phyloP scores from a whole-genome alignment of 1,140 invertebrate genomes.

The Anastrepha ludens region DNA sequence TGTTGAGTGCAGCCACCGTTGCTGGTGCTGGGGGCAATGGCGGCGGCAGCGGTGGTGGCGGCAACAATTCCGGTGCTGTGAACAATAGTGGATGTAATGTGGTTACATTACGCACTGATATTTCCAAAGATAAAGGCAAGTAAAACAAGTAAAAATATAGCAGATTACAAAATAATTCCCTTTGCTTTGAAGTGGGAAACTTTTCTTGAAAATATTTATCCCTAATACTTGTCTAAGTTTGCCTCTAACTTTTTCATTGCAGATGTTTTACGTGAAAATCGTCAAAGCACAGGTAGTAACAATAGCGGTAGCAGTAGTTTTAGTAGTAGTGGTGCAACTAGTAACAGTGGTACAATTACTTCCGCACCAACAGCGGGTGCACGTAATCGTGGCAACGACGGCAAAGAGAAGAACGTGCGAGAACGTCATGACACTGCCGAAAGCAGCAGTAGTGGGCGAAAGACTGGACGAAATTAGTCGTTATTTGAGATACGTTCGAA shows the following conservation, averaged over 20 bases:
- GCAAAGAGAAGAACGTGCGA: slow-evolving; percentile 46
- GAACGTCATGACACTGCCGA: slow-evolving; percentile 53
- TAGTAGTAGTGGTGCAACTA: slow-evolving; percentile 50
- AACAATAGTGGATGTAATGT: slow-evolving; percentile 55
- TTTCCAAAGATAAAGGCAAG: slow-evolving; percentile 59
- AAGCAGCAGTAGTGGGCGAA: slow-evolving; percentile 49
- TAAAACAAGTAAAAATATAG: not conserved
- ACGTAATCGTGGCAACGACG: slow-evolving; percentile 29
- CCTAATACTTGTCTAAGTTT: too few species aligned
- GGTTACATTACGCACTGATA: slow-evolving; percentile 57
- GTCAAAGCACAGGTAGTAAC: slow-evolving; percentile 56
- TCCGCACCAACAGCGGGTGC: not conserved
- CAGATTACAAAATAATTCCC: too few species aligned
- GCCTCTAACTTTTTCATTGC: slow-evolving; percentile 14
- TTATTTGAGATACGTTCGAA: not conserved
- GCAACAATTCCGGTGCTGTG: slow-evolving; percentile 61
- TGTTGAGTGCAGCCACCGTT: slow-evolving; percentile 49
- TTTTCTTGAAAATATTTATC: too few species aligned
- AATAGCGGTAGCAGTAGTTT: slow-evolving; percentile 52
- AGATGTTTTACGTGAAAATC: slow-evolving; percentile 59
- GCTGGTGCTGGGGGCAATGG: slow-evolving; percentile 55
- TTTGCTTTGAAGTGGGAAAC: too few species aligned
- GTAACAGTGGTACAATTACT: slow-evolving; percentile 15
- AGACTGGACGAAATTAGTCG: slow-evolving; percentile 48
- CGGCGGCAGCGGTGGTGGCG: slow-evolving; percentile 62